Base-by-base conservation (phyloP, 2,113 vertebrate species). In the Ailuropoda melanoleuca region DNA sequence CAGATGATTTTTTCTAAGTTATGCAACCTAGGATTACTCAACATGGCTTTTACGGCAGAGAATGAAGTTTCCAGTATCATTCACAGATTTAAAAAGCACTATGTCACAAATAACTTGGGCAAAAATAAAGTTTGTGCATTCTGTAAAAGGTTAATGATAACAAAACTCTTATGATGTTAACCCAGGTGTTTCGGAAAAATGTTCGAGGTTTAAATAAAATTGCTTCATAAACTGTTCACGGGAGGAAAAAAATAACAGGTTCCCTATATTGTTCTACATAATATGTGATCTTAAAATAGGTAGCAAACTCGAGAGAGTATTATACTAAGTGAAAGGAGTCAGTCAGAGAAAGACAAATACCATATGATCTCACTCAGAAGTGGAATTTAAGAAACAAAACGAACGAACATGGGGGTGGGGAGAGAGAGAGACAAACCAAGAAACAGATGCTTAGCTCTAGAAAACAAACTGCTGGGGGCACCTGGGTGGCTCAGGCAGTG, bases 61-160 rank as follows among this genome's bases (percentile, higher is more conserved):
- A 95, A 88, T 85, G 55, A 82, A 96, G 66, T 86, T 66, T 66
- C 26, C 62, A 43, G 74, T 21, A 75, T 58, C 77, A 86, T 15
- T 46, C 21, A 96, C n/a, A 43, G 46, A 88, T 48, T 55, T 48
- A 29, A 78, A 92, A 90, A 74, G 43, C 53, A n/a, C 53, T 46
- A 10, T 85, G 21, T 86, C 77, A 48, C 77, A 64, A 82, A 66
- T 64, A 78, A 55, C 43, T 91, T 92, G 87, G n/a, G 7, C 64
- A 92, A 83, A 97, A 96, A 89, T 85, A 60, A 84, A 78, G 58
- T 86, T 13, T 64, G 46, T 89, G 15, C 58, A 53, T 53, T 94
- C 48, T 93, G 13, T 78, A 95, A 93, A 96, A 93, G 34, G 43
- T 68, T 84, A 94, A 82, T 62, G 17, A 43, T 37, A 64, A 55